Percentiles rank a stretch among this genome's conserved stretches.
These are phyloP conservation scores for Macrochelys suwanniensis DNA, from an alignment of 2,797 vertebrate species.

Conservation along the genomic window DNA sequence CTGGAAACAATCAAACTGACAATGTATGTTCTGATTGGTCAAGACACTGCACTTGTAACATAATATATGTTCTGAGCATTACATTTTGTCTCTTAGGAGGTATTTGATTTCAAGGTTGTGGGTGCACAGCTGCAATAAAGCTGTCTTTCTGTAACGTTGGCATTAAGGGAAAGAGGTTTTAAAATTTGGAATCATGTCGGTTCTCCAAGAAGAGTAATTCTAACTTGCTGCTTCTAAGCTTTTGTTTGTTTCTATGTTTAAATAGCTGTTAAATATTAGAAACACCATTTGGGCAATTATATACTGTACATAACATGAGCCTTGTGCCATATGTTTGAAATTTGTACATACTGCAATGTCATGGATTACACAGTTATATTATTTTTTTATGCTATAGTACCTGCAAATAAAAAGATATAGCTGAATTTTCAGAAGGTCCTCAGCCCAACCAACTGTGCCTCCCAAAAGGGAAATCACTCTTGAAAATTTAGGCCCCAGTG, in stretches of 20 bases:
- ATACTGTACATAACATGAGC: constrained; percentile 34
- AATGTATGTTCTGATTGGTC: neutral
- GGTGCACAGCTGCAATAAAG: constrained; percentile 5
- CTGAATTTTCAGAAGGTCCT: neutral
- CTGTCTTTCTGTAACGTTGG: neutral
- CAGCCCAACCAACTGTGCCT: neutral
- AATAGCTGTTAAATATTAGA: constrained; percentile 51
- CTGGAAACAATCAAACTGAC: neutral
- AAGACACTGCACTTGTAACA: neutral
- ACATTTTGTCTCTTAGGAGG: neutral
- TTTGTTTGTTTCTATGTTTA: constrained; percentile 23
- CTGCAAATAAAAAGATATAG: neutral
- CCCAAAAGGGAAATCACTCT: neutral
- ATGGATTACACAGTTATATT: neutral
- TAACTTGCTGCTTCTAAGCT: constrained; percentile 34
- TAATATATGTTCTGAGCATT: neutral
- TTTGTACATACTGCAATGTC: neutral
- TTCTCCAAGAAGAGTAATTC: constrained; percentile 1
- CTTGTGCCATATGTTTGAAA: neutral
- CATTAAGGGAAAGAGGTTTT: constrained; percentile 2
- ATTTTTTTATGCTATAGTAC: neutral
- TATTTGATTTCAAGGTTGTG: constrained; percentile 12
- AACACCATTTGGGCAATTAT: constrained; percentile 47
- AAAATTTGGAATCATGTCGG: neutral
- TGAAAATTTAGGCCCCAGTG: neutral